Conservation (phyloP, 92 coral and sea anemone genomes). For the Pocillopora meandrina region DNA sequence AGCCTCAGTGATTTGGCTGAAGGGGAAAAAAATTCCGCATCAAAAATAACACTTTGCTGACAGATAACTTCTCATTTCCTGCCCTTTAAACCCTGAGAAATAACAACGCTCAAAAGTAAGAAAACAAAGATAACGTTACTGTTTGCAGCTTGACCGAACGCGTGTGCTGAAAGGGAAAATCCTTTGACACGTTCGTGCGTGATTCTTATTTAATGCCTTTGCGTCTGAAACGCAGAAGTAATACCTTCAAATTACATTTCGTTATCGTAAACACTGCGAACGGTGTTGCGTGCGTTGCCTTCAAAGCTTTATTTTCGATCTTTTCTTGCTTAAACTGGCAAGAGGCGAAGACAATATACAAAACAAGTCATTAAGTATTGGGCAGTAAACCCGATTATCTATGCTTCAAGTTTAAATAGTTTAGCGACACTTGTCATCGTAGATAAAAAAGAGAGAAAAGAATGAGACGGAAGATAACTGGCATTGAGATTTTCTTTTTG, state of each 20-base stretch:
- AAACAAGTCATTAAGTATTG: too few relatives aligned
- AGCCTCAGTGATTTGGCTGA: background rate
- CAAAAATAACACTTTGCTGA: background rate
- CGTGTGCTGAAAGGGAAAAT: constrained; percentile 16
- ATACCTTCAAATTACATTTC: constrained; percentile 5
- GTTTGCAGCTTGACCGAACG: constrained; percentile 7
- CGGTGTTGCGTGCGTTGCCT: background rate
- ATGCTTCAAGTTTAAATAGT: too few relatives aligned
- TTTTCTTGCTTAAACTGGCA: constrained; percentile 6
- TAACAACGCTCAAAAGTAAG: too few relatives aligned
- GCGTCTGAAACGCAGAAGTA: background rate
- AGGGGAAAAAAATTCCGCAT: background rate
- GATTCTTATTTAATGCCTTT: background rate
- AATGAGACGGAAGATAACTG: too few relatives aligned
- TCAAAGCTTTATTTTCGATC: background rate
- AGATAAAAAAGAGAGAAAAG: too few relatives aligned
- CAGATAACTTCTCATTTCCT: background rate
- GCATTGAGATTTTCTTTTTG: too few relatives aligned
- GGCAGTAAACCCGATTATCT: too few relatives aligned
- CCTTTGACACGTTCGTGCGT: constrained; percentile 13
- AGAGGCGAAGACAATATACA: background rate
- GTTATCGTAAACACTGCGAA: background rate
- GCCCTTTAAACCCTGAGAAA: background rate
- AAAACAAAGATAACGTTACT: background rate
- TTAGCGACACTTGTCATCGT: too few relatives aligned